Evolutionary conservation across 2,797 vertebrate species (phyloP).

Genomic region (Coendou prehensilis): DNA sequence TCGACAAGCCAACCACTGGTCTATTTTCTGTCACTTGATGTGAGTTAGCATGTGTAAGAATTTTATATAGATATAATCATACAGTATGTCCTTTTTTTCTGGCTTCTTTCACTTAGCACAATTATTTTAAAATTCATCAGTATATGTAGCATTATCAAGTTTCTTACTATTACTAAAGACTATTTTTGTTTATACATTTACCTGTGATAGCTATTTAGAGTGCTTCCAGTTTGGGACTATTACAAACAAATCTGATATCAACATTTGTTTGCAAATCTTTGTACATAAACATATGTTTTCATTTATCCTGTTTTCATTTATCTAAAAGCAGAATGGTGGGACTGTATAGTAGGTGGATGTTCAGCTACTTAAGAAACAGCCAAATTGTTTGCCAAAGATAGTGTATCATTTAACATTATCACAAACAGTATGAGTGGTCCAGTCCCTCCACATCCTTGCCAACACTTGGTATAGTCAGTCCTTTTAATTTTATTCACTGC

Average conservation of each 20-base stretch:
- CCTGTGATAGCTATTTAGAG: neutral
- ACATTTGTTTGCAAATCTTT: constrained; percentile 12
- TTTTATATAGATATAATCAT: neutral
- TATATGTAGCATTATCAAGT: constrained; percentile 11
- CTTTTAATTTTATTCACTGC: constrained; percentile 6
- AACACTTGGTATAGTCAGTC: neutral
- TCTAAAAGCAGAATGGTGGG: constrained; percentile 23
- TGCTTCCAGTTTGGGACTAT: constrained; percentile 33
- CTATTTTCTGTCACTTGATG: neutral
- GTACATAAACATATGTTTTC: neutral
- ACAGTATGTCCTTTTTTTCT: neutral
- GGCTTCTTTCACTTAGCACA: constrained; percentile 16
- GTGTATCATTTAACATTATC: constrained; percentile 1
- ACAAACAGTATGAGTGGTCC: neutral
- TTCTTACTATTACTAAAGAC: constrained; percentile 36
- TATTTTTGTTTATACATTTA: constrained; percentile 43
- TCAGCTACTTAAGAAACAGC: constrained; percentile 25
- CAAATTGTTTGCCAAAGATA: neutral
- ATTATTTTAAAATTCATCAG: constrained; percentile 29
- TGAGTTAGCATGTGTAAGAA: constrained; percentile 30
- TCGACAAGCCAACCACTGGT: neutral
- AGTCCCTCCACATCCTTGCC: neutral
- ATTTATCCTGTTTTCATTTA: neutral
- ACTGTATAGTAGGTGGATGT: neutral
- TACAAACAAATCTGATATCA: constrained; percentile 46